A percentile compares a stretch with the other conserved stretches of the same genome.
Evolutionary conservation across 2,888 invertebrate species (phyloP).

Genomic region (Andrena camellia): DNA sequence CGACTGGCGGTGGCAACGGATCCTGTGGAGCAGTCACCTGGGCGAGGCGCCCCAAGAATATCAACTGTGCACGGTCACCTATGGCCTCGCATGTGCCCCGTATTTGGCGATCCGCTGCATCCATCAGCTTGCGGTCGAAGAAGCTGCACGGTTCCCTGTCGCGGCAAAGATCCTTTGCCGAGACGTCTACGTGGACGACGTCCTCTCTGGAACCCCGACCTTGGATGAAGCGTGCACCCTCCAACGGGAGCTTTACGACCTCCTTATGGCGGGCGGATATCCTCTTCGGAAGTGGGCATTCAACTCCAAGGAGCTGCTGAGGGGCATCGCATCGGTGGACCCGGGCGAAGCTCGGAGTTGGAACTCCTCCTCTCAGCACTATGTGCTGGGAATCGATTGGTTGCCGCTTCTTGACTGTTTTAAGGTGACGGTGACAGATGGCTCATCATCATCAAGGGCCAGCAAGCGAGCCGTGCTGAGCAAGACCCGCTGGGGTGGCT

Average conservation of each 20-base stretch:
- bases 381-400: slow-evolving; percentile 55
- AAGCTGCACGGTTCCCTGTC: slow-evolving; percentile 45
- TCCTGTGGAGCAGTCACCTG: slow-evolving; percentile 75
- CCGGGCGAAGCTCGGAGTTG: background rate
- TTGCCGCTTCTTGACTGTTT: slow-evolving; percentile 36
- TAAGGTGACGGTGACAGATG: background rate
- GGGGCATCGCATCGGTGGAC: background rate
- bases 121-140: slow-evolving; percentile 47
- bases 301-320: background rate
- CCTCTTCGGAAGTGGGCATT: slow-evolving; percentile 29
- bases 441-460: background rate
- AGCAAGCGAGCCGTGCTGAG: slow-evolving; percentile 53
- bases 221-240: background rate
- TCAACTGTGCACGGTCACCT: slow-evolving; percentile 50
- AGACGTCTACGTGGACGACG: slow-evolving; percentile 62
- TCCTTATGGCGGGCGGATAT: slow-evolving; percentile 58
- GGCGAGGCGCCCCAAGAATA: slow-evolving; percentile 20
- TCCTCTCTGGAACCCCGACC: slow-evolving; percentile 52
- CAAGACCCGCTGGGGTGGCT: slow-evolving; percentile 58
- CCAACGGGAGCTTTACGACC: slow-evolving; percentile 24
- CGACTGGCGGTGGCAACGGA: slow-evolving; percentile 75
- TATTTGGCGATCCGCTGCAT: slow-evolving; percentile 44
- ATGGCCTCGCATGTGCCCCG: slow-evolving; percentile 44
- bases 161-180: slow-evolving; percentile 36
- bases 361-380: background rate